phyloP scores from a whole-genome alignment of 2,888 invertebrate genomes.

The Hydropsyche betteni region DNA sequence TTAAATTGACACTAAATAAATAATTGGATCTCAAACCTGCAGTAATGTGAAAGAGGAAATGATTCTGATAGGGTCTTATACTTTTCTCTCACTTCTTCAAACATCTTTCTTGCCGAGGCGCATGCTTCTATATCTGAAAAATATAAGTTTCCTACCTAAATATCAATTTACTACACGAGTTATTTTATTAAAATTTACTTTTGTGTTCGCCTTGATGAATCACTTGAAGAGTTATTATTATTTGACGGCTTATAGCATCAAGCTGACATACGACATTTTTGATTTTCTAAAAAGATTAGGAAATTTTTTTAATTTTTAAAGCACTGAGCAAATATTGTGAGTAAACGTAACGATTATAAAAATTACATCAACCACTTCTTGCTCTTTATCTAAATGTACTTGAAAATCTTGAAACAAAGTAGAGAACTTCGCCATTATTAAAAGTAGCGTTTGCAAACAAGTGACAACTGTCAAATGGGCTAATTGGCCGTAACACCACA shows the following conservation, averaged over 20 bases:
- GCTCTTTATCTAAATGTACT: conserved; percentile 78
- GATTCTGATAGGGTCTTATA: conserved; percentile 72
- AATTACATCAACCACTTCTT: conserved; percentile 80
- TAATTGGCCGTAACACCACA: not conserved
- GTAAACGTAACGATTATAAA: no score
- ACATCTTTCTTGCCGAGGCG: conserved; percentile 69
- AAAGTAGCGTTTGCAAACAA: not conserved
- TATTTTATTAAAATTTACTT: conserved; percentile 64
- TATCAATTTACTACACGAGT: not conserved
- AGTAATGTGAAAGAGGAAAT: conserved; percentile 82
- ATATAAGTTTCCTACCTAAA: conserved; percentile 35
- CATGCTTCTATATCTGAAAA: conserved; percentile 71
- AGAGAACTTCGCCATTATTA: conserved; percentile 48
- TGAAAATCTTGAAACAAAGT: conserved; percentile 79
- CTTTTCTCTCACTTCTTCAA: conserved; percentile 71
- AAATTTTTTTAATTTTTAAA: no score
- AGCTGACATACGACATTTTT: conserved; percentile 77
- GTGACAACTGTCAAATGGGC: not conserved
- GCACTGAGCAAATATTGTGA: no score
- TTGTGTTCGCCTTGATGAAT: conserved; percentile 80
- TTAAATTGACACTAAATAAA: not conserved
- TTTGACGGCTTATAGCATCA: conserved; percentile 81
- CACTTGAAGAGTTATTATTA: conserved; percentile 80
- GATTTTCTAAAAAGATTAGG: conserved; percentile 66
- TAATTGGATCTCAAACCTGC: conserved; percentile 64